Evolutionary conservation across 2,888 invertebrate genomes (phyloP), one percentile per base, ranked within the genome.

Genomic region (Andrena camellia): DNA sequence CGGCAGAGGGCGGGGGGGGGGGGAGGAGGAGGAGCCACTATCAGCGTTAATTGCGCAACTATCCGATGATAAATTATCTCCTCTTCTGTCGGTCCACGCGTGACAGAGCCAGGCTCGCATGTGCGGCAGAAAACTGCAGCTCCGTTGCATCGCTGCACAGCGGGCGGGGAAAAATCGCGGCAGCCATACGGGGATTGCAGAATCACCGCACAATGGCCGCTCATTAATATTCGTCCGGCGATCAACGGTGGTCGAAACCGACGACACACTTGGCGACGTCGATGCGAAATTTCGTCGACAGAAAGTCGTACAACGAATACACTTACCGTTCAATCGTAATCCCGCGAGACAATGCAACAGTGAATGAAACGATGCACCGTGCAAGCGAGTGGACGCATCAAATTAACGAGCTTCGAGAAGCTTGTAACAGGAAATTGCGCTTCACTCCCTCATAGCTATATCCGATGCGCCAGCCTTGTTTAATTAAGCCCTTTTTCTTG

Each of bases 11-110:
- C n/a, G n/a, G n/a, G n/a, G n/a, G n/a, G n/a, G n/a, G n/a, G n/a
- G n/a, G n/a, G n/a, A n/a, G 54, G n/a, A 48, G 57, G 60, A 23
- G 66, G 69, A 54, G 73, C 78, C 54, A 52, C 52, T 20, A 84
- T 86, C 86, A 84, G 57, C 82, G 83, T 75, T 88, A 86, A 88
- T 89, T 83, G 69, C 88, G 88, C 78, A 88, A 89, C 78, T 63
- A 72, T 78, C 81, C 70, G 84, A 88, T 86, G 88, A 89, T 89
- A 88, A 89, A 88, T 88, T 86, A 81, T 86, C 81, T 60, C 35
- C 23, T 35, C 54, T 74, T 59, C 59, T 62, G 72, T 17, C 60
- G 68, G 59, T 81, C 68, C 76, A 52, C 63, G 81, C 81, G 63
- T 26, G 6, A 35, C 63, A 29, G 33, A 29, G 48, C 29, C 35